Percentiles rank a stretch among this genome's conserved stretches.
phyloP scores from a whole-genome alignment of 2,888 invertebrate genomes.

The Lottia scabra region DNA sequence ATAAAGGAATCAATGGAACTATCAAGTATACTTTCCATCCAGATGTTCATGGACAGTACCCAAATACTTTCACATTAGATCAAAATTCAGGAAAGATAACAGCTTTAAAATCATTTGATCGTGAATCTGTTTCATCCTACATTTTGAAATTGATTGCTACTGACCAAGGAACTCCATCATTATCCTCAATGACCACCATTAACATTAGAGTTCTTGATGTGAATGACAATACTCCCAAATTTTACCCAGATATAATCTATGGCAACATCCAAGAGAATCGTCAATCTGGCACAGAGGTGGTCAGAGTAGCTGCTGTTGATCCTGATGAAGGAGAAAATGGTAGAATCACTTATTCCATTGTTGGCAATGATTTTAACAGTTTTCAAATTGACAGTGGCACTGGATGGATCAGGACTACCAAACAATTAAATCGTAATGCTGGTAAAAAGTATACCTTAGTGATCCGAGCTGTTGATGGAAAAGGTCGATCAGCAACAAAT shows the following conservation, averaged over 20 bases:
- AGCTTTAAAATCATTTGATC: constrained; percentile 80
- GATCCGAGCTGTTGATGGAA: constrained; percentile 77
- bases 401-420: constrained; percentile 83
- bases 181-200: constrained; percentile 90
- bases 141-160: constrained; percentile 87
- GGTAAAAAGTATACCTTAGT: constrained; percentile 81
- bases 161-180: constrained; percentile 88
- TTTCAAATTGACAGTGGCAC: constrained; percentile 83
- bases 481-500: constrained; percentile 32
- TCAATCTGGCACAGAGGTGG: constrained; percentile 76
- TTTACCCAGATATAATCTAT: constrained; percentile 91
- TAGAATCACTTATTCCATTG: constrained; percentile 73
- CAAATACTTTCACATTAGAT: constrained; percentile 91
- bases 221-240: constrained; percentile 92
- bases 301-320: constrained; percentile 86
- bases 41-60: constrained; percentile 85
- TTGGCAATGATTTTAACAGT: constrained; percentile 72
- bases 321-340: constrained; percentile 91
- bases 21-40: constrained; percentile 76
- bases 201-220: constrained; percentile 84
- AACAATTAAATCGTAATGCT: constrained; percentile 84
- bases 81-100: constrained; percentile 88
- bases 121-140: constrained; percentile 78
- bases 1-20: constrained; percentile 86
- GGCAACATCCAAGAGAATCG: constrained; percentile 77